A percentile compares a stretch with the other conserved stretches of the same genome.
phyloP scores from a whole-genome alignment of 2,797 vertebrate genomes.

The Lutra lutra region DNA sequence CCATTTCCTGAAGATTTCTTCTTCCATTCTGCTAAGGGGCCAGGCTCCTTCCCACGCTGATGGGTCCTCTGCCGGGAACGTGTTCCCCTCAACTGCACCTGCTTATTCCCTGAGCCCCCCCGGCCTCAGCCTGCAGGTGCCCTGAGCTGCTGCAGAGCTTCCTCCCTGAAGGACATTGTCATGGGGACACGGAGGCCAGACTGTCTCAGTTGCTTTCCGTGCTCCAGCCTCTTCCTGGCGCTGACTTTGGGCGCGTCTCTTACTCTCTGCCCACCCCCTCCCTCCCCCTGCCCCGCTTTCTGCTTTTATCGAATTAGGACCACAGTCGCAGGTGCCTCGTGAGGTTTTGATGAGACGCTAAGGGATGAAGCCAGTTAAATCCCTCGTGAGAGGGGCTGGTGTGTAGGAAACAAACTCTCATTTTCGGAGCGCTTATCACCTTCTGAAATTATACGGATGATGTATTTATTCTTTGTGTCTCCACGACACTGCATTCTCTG shows the following conservation, averaged over 20 bases:
- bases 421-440: neutral
- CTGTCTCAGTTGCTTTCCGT: rapidly evolving
- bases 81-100: no score
- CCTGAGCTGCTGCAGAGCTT: rapidly evolving
- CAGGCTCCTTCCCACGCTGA: no score
- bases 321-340: rapidly evolving
- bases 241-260: neutral
- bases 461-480: neutral
- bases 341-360: neutral
- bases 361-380: neutral
- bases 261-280: no score
- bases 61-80: neutral
- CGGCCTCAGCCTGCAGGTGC: neutral
- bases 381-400: neutral
- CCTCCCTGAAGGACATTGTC: neutral
- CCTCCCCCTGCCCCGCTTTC: neutral
- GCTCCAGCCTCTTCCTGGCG: neutral
- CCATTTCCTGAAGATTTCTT: neutral
- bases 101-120: neutral
- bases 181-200: neutral
- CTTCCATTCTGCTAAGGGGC: no score
- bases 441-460: neutral
- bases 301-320: neutral
- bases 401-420: neutral
- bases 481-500: neutral